phyloP scores from a whole-genome alignment of 2,888 invertebrate species.

The Eupithecia exiguata region DNA sequence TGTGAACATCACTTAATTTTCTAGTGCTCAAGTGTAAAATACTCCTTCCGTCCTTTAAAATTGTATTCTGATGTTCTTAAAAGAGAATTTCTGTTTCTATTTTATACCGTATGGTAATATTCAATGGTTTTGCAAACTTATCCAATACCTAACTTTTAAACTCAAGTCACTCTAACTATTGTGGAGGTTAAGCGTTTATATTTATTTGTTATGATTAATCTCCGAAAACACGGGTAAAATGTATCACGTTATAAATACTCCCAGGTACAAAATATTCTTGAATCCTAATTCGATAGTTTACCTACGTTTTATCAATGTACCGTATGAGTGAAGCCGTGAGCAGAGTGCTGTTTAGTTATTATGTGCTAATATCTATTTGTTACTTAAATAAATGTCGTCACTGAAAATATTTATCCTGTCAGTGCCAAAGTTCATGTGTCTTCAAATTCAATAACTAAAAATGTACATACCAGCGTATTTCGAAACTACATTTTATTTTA shows the following conservation, averaged over 20 bases:
- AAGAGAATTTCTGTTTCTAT: neutral
- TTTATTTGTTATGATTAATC: no score
- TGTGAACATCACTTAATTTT: neutral
- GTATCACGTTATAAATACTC: neutral
- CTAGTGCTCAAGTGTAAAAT: no score
- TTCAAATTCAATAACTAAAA: slow-evolving; percentile 42
- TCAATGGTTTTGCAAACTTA: no score
- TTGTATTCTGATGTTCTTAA: no score
- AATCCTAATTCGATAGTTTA: neutral
- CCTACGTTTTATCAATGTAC: no score
- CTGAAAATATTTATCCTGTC: slow-evolving; percentile 2
- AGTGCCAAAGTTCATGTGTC: slow-evolving; percentile 31
- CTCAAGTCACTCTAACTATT: no score
- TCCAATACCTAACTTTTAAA: no score
- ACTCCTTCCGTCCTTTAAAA: no score
- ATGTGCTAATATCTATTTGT: neutral
- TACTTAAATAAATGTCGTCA: neutral
- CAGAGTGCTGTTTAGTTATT: neutral
- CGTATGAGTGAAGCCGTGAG: neutral
- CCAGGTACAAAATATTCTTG: neutral
- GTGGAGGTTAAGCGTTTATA: no score
- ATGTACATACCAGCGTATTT: neutral
- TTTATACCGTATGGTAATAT: neutral
- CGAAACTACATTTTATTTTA: neutral
- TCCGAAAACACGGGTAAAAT: neutral